Evolutionary conservation across 2,113 vertebrate species (phyloP).

Genomic region (Leptosomus discolor): DNA sequence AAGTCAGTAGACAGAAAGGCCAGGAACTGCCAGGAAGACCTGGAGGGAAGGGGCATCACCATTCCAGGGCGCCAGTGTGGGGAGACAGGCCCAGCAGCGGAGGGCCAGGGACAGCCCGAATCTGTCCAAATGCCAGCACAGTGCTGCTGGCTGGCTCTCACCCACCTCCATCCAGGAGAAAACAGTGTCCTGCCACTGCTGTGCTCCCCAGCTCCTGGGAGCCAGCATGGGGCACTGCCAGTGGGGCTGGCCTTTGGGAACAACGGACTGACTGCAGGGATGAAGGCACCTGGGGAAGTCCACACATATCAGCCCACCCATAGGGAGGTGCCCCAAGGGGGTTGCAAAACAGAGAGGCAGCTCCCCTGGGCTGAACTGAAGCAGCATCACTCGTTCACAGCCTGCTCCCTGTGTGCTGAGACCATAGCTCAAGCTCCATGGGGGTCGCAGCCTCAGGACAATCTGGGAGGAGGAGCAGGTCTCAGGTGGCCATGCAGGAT

Average conservation of each 20-base stretch:
- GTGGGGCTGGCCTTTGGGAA: not conserved
- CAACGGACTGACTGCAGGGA: not conserved
- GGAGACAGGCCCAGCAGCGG: not conserved
- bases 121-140: not conserved
- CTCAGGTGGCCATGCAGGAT: not conserved
- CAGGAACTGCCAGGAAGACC: not conserved
- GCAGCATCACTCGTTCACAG: not conserved
- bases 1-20: not conserved
- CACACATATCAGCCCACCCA: not conserved
- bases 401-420: not conserved
- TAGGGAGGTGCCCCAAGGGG: not conserved
- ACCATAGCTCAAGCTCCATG: not conserved
- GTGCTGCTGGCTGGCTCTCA: not conserved
- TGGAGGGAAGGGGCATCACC: not conserved
- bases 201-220: not conserved
- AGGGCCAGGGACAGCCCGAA: not conserved
- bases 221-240: fast-evolving
- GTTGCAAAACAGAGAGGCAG: not conserved
- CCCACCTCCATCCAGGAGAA: not conserved
- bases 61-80: not conserved
- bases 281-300: not conserved
- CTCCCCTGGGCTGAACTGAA: not conserved
- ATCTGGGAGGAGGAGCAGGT: not conserved
- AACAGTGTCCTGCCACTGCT: not conserved
- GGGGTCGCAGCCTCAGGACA: not conserved